phyloP scores from a whole-genome alignment of 2,113 vertebrate species.

The Pedetes capensis region DNA sequence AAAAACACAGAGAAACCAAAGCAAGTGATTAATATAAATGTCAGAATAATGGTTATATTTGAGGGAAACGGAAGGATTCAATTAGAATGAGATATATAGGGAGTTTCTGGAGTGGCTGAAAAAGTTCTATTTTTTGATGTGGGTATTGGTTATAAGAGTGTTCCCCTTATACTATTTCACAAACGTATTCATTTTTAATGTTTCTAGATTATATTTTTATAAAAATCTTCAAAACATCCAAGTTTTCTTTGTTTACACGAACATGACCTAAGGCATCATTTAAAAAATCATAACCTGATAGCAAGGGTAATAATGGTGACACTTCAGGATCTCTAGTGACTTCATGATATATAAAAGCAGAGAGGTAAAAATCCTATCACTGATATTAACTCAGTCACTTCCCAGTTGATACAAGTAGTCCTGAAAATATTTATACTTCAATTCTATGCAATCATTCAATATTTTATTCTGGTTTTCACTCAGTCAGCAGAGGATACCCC shows the following conservation, averaged over 20 bases:
- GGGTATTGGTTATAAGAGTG: no score
- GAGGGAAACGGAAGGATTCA: neutral
- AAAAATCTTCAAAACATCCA: neutral
- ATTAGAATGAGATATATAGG: no score
- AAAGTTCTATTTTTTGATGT: no score
- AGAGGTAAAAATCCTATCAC: neutral
- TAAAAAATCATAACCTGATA: neutral
- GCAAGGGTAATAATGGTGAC: neutral
- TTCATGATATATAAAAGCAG: neutral
- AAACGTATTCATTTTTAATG: neutral
- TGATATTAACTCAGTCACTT: neutral
- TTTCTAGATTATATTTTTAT: neutral
- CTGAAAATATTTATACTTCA: neutral
- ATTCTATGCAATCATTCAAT: conserved; percentile 1
- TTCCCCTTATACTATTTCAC: no score
- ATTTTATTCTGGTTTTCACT: neutral
- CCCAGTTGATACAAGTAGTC: neutral
- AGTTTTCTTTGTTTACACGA: neutral
- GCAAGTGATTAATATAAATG: neutral
- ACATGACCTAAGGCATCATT: neutral
- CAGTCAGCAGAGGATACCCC: neutral
- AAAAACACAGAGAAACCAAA: neutral
- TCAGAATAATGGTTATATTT: neutral
- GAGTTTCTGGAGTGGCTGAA: no score
- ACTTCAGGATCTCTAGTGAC: neutral